Evolutionary conservation across 2,888 invertebrate genomes (phyloP).

Genomic region (Gnatocerus cornutus): DNA sequence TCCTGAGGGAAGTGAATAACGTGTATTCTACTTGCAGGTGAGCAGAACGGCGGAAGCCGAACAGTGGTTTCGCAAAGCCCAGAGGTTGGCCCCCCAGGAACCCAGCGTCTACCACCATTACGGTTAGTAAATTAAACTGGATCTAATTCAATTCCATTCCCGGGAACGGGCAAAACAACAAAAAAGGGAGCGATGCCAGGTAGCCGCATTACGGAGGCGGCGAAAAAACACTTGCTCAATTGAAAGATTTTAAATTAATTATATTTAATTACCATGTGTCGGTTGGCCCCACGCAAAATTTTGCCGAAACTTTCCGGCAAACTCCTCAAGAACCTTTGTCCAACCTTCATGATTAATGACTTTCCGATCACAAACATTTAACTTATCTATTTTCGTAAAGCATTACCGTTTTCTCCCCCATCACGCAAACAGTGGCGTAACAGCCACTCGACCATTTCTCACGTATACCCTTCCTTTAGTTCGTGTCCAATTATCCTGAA

Average conservation of each 20-base stretch:
- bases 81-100: slow-evolving; percentile 87
- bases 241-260: too few species aligned
- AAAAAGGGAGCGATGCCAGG: slow-evolving; percentile 7
- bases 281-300: too few species aligned
- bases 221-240: background rate
- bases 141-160: slow-evolving; percentile 39
- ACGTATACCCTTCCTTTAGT: slow-evolving; percentile 43
- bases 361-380: too few species aligned
- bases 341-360: too few species aligned
- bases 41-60: slow-evolving; percentile 89
- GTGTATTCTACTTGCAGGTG: slow-evolving; percentile 74
- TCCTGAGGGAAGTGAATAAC: slow-evolving; percentile 37
- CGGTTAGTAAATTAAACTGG: slow-evolving; percentile 75
- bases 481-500: slow-evolving; percentile 56
- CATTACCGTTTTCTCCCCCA: background rate
- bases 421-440: slow-evolving; percentile 1
- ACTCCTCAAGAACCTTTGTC: too few species aligned
- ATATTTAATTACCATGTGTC: too few species aligned
- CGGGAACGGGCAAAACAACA: slow-evolving; percentile 3
- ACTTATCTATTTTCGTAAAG: too few species aligned
- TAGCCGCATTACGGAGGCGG: slow-evolving; percentile 1
- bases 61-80: slow-evolving; percentile 90
- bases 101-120: slow-evolving; percentile 92
- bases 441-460: slow-evolving; percentile 1
- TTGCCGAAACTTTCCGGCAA: too few species aligned